Conservation (phyloP, 1,140 invertebrate species). For the Linepithema humile region DNA sequence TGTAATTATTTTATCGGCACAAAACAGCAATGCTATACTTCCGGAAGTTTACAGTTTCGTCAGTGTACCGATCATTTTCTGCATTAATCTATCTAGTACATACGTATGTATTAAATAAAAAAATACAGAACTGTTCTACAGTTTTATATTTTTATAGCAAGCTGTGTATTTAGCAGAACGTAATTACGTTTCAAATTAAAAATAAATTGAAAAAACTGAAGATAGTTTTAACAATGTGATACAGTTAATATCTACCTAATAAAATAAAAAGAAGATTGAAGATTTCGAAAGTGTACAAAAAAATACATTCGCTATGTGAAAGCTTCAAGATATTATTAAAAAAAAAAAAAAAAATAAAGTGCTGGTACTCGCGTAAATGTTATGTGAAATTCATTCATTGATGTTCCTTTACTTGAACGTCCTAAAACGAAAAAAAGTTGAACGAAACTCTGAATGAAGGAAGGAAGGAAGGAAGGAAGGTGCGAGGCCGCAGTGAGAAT, state of each 20-base stretch:
- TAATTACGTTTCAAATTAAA: too few species aligned
- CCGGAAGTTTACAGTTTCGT: conserved; percentile 13
- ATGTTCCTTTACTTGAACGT: conserved; percentile 8
- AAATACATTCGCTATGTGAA: background rate
- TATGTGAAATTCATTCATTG: conserved; percentile 17
- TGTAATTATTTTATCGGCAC: conserved; percentile 53
- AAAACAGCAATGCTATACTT: conserved; percentile 26
- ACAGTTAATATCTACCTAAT: background rate
- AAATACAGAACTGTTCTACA: background rate
- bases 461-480: conserved; percentile 15
- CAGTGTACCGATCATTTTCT: background rate
- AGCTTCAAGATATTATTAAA: background rate
- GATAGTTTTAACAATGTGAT: background rate
- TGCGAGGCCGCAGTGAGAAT: conserved; percentile 21
- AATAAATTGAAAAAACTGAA: background rate
- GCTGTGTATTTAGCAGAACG: too few species aligned
- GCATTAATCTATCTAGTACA: background rate
- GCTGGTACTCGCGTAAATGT: background rate
- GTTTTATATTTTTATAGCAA: background rate
- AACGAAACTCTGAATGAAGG: conserved; percentile 33
- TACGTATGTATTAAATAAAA: too few species aligned
- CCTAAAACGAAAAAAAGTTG: conserved; percentile 41
- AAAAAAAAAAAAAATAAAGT: background rate
- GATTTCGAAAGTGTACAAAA: background rate
- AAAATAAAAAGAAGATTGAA: background rate